phyloP scores from a whole-genome alignment of 2,797 vertebrate species.

The Leptodactylus fallax region DNA sequence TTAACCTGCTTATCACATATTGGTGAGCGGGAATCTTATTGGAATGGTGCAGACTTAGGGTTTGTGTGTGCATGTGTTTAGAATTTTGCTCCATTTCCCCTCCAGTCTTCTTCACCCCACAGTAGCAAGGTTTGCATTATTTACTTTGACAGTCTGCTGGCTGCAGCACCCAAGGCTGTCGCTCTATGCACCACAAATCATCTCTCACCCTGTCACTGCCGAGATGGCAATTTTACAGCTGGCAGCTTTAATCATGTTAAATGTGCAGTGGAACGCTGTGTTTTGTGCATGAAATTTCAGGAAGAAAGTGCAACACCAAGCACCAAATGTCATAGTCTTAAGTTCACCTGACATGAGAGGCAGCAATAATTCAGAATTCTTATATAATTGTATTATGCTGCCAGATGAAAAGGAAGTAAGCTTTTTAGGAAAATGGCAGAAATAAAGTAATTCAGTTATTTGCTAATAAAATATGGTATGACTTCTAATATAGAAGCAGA shows the following conservation, averaged over 20 bases:
- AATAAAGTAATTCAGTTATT: background rate
- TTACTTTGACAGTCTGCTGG: constrained; percentile 67
- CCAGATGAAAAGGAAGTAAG: background rate
- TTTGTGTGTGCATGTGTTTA: constrained; percentile 27
- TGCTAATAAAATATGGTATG: background rate
- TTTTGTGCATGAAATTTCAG: constrained; percentile 23
- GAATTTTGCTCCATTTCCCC: constrained; percentile 59
- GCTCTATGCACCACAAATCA: constrained; percentile 45
- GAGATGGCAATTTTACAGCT: constrained; percentile 66
- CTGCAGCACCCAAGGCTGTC: constrained; percentile 63
- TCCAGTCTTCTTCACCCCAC: accelerated
- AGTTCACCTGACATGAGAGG: constrained; percentile 8
- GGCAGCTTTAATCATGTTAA: constrained; percentile 65
- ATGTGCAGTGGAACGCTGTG: background rate
- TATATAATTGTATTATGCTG: background rate
- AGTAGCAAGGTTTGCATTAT: constrained; percentile 53
- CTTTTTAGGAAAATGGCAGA: background rate
- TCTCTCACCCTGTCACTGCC: constrained; percentile 66
- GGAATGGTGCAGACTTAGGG: accelerated
- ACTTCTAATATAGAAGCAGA: background rate
- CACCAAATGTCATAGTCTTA: constrained; percentile 1
- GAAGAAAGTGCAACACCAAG: background rate
- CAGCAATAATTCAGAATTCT: background rate
- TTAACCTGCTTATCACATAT: background rate
- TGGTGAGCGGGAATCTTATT: background rate